A percentile compares a stretch with the other conserved stretches of the same genome.
phyloP scores from a whole-genome alignment of 2,797 vertebrate species.

The Siniperca scherzeri region DNA sequence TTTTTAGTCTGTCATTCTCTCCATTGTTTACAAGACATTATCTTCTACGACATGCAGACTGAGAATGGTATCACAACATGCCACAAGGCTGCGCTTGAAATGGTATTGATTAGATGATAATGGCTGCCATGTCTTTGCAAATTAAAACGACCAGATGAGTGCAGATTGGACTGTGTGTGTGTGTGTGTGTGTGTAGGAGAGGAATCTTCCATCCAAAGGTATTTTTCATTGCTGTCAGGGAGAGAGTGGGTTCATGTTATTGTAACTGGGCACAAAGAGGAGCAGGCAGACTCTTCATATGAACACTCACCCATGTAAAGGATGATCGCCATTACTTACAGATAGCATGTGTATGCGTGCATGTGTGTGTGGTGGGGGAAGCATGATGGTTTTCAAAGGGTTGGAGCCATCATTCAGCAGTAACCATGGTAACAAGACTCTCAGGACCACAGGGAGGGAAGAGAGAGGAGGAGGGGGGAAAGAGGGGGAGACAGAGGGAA shows the following conservation, averaged over 20 bases:
- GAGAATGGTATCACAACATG: conserved; percentile 35
- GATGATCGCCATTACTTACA: conserved; percentile 66
- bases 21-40: conserved; percentile 30
- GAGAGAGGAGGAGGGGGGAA: conserved; percentile 27
- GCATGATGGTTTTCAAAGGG: conserved; percentile 62
- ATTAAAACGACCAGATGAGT: conserved; percentile 39
- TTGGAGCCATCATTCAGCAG: conserved; percentile 70
- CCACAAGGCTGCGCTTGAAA: conserved; percentile 20
- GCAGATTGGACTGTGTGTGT: conserved; percentile 12
- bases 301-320: conserved; percentile 67
- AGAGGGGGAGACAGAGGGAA: conserved; percentile 37
- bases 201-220: conserved; percentile 47
- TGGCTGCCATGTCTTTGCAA: conserved; percentile 30
- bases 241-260: conserved; percentile 70
- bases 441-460: conserved; percentile 71
- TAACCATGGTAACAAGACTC: conserved; percentile 82
- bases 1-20: conserved; percentile 14
- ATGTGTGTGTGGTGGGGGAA: conserved; percentile 30
- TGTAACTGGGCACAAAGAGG: conserved; percentile 67
- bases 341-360: conserved; percentile 50
- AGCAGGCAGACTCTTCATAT: conserved; percentile 59
- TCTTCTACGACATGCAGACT: conserved; percentile 12
- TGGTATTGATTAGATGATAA: conserved; percentile 45
- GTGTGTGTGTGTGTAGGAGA: neutral
- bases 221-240: conserved; percentile 68